phyloP scores from a whole-genome alignment of 2,797 vertebrate species.

The Fratercula arctica region DNA sequence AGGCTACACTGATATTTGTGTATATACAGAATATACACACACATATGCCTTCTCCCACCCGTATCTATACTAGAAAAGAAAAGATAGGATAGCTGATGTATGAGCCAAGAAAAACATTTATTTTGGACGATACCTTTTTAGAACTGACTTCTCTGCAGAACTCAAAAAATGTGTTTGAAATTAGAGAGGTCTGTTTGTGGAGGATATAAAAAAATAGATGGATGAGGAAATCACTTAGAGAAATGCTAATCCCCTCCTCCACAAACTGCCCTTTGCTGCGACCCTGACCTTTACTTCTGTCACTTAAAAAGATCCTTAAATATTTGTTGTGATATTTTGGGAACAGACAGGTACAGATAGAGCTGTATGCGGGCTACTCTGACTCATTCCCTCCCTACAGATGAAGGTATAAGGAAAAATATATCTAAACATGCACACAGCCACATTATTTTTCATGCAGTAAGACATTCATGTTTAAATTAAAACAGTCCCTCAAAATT shows the following conservation, averaged over 20 bases:
- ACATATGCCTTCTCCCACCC: not conserved
- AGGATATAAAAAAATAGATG: conserved; percentile 57
- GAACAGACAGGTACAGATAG: conserved; percentile 67
- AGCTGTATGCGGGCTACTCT: conserved; percentile 3
- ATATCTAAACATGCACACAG: not conserved
- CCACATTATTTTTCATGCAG: not conserved
- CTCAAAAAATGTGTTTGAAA: conserved; percentile 68
- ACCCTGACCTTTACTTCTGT: conserved; percentile 71
- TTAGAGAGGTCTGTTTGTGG: conserved; percentile 61
- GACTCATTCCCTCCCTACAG: conserved; percentile 32
- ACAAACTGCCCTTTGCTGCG: conserved; percentile 62
- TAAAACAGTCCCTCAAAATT: not conserved
- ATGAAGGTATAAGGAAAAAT: conserved; percentile 44
- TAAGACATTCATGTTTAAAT: not conserved
- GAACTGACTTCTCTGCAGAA: conserved; percentile 56
- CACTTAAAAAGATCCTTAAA: conserved; percentile 64
- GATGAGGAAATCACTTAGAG: conserved; percentile 61
- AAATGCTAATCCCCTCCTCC: conserved; percentile 62
- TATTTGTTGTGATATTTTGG: conserved; percentile 72
- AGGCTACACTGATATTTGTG: not conserved
- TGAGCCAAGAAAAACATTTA: conserved; percentile 66
- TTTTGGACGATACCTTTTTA: conserved; percentile 63
- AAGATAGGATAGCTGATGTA: conserved; percentile 29
- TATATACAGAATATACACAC: not conserved
- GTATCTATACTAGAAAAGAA: conserved; percentile 18